These are phyloP conservation scores for Kryptolebias ocellatus DNA, from an alignment of 2,797 vertebrate genomes.

Conservation along the genomic window DNA sequence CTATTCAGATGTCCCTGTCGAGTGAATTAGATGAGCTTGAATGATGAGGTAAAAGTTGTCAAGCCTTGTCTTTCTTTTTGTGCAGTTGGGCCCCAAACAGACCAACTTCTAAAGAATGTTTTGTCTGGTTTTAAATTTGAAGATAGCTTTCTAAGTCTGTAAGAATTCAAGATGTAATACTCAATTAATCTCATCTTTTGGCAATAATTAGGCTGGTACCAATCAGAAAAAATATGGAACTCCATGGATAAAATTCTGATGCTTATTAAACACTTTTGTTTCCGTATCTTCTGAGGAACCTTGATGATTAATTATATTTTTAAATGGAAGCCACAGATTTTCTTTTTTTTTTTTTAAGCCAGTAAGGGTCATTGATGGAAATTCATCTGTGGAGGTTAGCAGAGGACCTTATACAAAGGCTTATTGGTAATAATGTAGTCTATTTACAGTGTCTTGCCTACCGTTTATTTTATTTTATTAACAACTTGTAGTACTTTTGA, in stretches of 20 bases:
- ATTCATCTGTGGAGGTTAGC: no score
- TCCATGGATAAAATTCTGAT: background rate
- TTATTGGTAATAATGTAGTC: no score
- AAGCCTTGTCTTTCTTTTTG: constrained; percentile 13
- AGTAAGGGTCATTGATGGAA: no score
- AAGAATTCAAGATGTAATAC: background rate
- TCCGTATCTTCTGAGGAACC: no score
- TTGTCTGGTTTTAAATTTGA: constrained; percentile 24
- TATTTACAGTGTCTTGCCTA: no score
- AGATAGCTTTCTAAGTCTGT: constrained; percentile 15
- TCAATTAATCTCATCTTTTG: constrained; percentile 19
- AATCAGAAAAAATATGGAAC: background rate
- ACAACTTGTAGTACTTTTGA: no score
- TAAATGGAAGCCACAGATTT: no score
- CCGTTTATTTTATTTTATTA: no score
- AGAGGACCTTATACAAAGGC: no score
- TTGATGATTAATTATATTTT: no score
- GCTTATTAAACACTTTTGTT: background rate
- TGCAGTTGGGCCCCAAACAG: background rate
- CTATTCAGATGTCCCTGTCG: constrained; percentile 16
- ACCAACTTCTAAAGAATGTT: constrained; percentile 15
- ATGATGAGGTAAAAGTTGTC: constrained; percentile 54
- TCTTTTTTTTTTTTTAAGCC: no score
- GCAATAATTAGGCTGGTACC: background rate
- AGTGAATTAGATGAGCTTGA: constrained; percentile 45